Conservation (phyloP, 1,140 invertebrate species). For the Philaenus spumarius region DNA sequence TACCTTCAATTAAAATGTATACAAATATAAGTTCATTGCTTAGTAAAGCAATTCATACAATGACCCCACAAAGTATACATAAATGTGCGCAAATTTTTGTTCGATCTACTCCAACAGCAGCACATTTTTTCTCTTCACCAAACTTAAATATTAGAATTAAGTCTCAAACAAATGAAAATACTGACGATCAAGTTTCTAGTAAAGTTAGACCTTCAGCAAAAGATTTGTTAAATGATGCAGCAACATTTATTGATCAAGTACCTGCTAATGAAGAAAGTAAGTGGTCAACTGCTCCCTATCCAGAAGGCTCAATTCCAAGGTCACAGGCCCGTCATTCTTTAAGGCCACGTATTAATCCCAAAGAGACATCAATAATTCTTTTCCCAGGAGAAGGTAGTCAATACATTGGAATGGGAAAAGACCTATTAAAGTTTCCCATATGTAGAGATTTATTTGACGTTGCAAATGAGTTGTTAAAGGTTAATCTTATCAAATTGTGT, state of each 20-base stretch:
- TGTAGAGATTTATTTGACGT: constrained; percentile 76
- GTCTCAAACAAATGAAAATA: too few relatives aligned
- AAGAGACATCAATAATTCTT: constrained; percentile 64
- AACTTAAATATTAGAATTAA: too few relatives aligned
- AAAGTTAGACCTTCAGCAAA: constrained; percentile 24
- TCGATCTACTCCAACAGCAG: too few relatives aligned
- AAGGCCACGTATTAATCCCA: constrained; percentile 49
- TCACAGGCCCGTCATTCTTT: constrained; percentile 28
- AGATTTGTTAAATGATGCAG: constrained; percentile 50
- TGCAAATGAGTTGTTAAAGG: constrained; percentile 79
- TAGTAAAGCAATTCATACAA: too few relatives aligned
- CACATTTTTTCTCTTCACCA: too few relatives aligned
- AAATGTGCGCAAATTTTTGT: too few relatives aligned
- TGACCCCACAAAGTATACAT: too few relatives aligned
- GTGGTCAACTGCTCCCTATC: constrained; percentile 59
- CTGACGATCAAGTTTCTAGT: too few relatives aligned
- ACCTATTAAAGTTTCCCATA: constrained; percentile 65
- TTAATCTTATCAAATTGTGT: constrained; percentile 81
- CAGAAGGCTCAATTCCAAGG: constrained; percentile 31
- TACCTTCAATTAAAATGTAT: too few relatives aligned
- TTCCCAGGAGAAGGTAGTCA: constrained; percentile 92
- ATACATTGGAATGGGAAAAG: constrained; percentile 80
- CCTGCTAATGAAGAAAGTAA: constrained; percentile 39
- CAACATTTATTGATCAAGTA: constrained; percentile 45
- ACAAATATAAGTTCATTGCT: too few relatives aligned